Evolutionary conservation across 2,888 invertebrate genomes (phyloP).

Genomic region (Drosophila basisetae): DNA sequence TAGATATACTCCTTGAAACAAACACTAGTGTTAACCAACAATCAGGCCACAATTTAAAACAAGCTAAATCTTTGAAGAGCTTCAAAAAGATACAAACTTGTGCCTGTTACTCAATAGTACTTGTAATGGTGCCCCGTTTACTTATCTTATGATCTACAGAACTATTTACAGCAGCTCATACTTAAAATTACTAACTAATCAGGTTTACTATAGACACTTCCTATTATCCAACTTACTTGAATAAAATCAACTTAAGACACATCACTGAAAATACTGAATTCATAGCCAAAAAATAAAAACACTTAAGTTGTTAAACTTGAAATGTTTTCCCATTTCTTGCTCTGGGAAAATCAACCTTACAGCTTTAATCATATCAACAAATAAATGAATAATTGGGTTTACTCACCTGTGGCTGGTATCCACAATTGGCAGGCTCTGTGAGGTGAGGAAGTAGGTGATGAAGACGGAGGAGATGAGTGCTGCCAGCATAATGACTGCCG

Average conservation of each 20-base stretch:
- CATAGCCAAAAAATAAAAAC: background rate
- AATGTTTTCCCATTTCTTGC: background rate
- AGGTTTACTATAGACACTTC: background rate
- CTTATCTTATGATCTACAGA: background rate
- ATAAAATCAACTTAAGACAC: background rate
- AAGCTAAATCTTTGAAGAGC: background rate
- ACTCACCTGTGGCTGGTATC: conserved; percentile 75
- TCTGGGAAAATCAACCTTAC: background rate
- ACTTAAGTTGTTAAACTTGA: background rate
- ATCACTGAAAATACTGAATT: background rate
- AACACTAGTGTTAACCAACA: background rate
- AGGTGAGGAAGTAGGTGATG: conserved; percentile 83
- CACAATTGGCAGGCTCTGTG: conserved; percentile 49
- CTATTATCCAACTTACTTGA: background rate
- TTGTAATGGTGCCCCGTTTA: background rate
- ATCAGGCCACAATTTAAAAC: background rate
- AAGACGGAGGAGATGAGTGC: conserved; percentile 81
- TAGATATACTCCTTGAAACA: background rate
- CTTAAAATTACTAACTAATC: background rate
- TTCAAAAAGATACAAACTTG: background rate
- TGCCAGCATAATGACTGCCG: conserved; percentile 75
- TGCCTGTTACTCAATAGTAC: background rate
- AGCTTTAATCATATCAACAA: background rate
- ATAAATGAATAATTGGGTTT: conserved; percentile 5
- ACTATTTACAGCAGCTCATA: background rate